Conservation (phyloP, 2,888 invertebrate species). For the Brachynemurus nebulosus region DNA sequence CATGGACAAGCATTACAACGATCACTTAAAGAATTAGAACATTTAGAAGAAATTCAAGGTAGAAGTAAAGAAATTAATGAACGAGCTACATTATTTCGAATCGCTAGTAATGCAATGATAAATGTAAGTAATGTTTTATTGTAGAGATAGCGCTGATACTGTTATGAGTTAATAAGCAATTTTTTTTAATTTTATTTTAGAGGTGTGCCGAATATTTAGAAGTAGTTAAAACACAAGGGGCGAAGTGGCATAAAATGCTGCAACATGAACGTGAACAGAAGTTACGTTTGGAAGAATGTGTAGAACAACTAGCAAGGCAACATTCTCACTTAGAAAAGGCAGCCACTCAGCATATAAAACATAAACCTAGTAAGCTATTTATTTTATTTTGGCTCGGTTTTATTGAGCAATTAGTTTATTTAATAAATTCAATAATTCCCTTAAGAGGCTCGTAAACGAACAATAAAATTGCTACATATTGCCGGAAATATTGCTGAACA, state of each 20-base stretch:
- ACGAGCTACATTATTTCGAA: slow-evolving; percentile 86
- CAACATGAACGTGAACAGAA: slow-evolving; percentile 93
- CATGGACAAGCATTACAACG: slow-evolving; percentile 76
- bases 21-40: slow-evolving; percentile 64
- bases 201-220: slow-evolving; percentile 85
- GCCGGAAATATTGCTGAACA: no score
- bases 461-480: no score
- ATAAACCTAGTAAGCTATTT: slow-evolving; percentile 31
- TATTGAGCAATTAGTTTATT: no score
- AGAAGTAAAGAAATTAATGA: slow-evolving; percentile 85
- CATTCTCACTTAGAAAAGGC: slow-evolving; percentile 93
- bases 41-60: slow-evolving; percentile 47
- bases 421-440: no score
- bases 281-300: slow-evolving; percentile 83
- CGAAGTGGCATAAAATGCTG: slow-evolving; percentile 83
- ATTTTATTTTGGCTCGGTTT: no score
- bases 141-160: no score
- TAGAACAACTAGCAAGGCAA: slow-evolving; percentile 93
- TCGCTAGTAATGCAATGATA: slow-evolving; percentile 94
- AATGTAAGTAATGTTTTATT: slow-evolving; percentile 66
- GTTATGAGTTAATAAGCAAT: neutral
- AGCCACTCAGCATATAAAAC: slow-evolving; percentile 47
- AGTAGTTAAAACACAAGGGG: slow-evolving; percentile 78
- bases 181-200: slow-evolving; percentile 37
- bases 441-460: no score